A percentile compares a stretch with the other conserved stretches of the same genome.
Conservation (phyloP, 1,140 invertebrate genomes). For the Drosophila lowei region DNA sequence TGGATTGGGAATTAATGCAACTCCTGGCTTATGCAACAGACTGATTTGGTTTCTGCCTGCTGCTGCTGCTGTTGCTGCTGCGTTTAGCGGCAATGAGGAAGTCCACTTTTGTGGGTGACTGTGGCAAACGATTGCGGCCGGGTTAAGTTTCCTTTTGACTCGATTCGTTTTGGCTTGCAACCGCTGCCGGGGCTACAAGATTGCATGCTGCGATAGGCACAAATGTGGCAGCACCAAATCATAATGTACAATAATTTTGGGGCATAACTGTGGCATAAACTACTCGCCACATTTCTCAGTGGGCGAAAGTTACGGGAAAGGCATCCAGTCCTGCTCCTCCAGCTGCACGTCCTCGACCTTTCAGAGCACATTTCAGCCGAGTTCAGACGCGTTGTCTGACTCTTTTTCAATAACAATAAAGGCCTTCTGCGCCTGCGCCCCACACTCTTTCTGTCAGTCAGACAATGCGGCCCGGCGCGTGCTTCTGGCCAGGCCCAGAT, state of each 20-base stretch:
- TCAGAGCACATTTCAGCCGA: slow-evolving; percentile 23
- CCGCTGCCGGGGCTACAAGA: slow-evolving; percentile 26
- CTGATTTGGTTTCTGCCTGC: slow-evolving; percentile 48
- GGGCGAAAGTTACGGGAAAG: slow-evolving; percentile 20
- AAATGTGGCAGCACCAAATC: slow-evolving; percentile 8
- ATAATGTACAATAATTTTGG: slow-evolving; percentile 26
- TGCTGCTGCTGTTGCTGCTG: too few species aligned
- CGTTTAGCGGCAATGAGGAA: slow-evolving; percentile 65
- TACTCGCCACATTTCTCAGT: background rate
- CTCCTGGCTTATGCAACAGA: slow-evolving; percentile 53
- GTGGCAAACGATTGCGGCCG: slow-evolving; percentile 67
- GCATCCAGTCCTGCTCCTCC: background rate
- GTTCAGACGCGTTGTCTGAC: slow-evolving; percentile 17
- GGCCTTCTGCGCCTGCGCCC: slow-evolving; percentile 38
- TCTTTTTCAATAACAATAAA: slow-evolving; percentile 71
- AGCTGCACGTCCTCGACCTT: slow-evolving; percentile 70
- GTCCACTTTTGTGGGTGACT: slow-evolving; percentile 70
- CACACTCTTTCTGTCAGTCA: slow-evolving; percentile 38
- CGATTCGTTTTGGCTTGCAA: slow-evolving; percentile 7
- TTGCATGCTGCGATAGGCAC: slow-evolving; percentile 29
- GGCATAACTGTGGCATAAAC: slow-evolving; percentile 7
- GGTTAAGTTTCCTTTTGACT: slow-evolving; percentile 42
- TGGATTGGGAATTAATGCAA: slow-evolving; percentile 44
- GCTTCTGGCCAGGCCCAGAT: slow-evolving; percentile 49
- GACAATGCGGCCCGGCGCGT: slow-evolving; percentile 50